Evolutionary conservation across 1,140 invertebrate species (phyloP), one percentile per base, ranked within the genome.

Genomic region (Helicoverpa zea): DNA sequence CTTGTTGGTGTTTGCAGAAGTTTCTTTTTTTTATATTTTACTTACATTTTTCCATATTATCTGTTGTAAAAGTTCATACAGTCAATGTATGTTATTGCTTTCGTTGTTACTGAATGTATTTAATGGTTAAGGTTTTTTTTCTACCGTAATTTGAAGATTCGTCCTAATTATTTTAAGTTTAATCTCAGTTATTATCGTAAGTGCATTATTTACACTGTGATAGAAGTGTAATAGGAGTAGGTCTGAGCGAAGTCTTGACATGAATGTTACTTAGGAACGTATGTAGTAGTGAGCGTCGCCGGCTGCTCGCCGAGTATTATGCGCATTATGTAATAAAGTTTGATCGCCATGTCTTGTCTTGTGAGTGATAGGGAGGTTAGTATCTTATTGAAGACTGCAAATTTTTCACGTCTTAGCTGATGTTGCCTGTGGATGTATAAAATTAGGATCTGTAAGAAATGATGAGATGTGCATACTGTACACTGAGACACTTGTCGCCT

Each of bases 161-260:
- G 78, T 88, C 80, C 79, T 87, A 86, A 49, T 85, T 86, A 81
- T 52, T 84, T 87, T 84, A 87, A 81, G 58, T 85, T 87, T 83
- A 89, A 80, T 88, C 81, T 89, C 83, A 84, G 83, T 92, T 85
- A 89, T 81, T 87, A 82, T 90, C 86, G 82, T 94, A 93, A 91
- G 93, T 94, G 92, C 93, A 93, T 94, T 94, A 93, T 92, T 90
- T 94, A 93, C 92, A 93, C 92, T 94, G 93, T 94, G 92, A 94
- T 94, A 93, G 90, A 91, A 78, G 89, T 94, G 92, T 94, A 93
- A 93, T 89, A 87, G 84, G 80, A 82, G 84, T 87, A 90, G 89
- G 84, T 85, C 74, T 84, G 91, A 92, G 88, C 90, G 84, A 85
- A 86, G 84, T 92, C 88, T 92, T 91, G 92, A 93, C 92, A 92